Percentiles rank a stretch among this genome's conserved stretches.
These are phyloP conservation scores for Gnathonemus echidnorhynchus DNA, from an alignment of 2,113 vertebrate species.

Conservation along the genomic window DNA sequence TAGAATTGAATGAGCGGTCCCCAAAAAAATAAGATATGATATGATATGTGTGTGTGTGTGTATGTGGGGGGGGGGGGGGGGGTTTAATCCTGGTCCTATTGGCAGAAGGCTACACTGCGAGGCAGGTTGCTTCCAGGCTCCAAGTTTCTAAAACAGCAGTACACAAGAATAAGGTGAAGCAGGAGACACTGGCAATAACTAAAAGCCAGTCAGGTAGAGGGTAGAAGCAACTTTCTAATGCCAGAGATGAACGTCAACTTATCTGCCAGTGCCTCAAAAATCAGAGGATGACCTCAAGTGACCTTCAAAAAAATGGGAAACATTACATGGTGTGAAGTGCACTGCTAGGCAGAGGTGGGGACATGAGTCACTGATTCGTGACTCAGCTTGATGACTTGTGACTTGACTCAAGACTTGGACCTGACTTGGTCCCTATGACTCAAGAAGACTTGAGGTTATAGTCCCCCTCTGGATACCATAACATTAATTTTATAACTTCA, in stretches of 20 bases:
- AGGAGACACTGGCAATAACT: background rate
- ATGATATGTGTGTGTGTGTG: conserved; percentile 11
- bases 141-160: no score
- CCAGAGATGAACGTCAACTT: background rate
- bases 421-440: background rate
- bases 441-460: background rate
- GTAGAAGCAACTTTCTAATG: background rate
- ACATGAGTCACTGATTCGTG: background rate
- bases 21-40: background rate
- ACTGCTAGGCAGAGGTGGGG: background rate
- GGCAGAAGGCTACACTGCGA: no score
- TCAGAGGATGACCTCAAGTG: background rate
- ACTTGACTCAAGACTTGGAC: background rate
- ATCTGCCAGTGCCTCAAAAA: background rate
- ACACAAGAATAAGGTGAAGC: background rate
- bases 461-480: background rate
- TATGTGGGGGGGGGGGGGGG: background rate
- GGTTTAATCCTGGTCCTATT: no score
- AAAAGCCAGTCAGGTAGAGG: background rate
- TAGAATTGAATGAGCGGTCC: background rate
- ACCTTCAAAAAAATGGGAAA: background rate
- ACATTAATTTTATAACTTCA: background rate
- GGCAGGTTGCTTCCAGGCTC: no score
- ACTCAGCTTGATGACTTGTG: background rate
- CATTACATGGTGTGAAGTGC: background rate